These are phyloP conservation scores for Notarius quadriscutis DNA, from an alignment of 2,113 vertebrate genomes.

Conservation along the genomic window DNA sequence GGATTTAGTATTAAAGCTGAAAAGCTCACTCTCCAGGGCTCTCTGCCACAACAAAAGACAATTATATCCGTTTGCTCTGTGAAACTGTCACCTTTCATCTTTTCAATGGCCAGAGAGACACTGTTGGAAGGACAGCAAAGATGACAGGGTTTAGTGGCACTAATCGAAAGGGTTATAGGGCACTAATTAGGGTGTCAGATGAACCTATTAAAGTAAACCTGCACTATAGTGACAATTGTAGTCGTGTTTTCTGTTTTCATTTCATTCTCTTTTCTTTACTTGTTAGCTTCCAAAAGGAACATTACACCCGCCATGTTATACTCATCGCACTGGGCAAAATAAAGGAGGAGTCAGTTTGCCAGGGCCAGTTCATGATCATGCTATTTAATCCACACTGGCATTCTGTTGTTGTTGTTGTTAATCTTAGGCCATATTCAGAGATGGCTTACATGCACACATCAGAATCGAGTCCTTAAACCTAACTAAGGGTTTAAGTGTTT, in stretches of 20 bases:
- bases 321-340: neutral
- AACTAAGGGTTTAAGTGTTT: neutral
- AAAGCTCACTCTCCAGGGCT: constrained; percentile 60
- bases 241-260: neutral
- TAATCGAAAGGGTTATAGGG: constrained; percentile 61
- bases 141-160: constrained; percentile 58
- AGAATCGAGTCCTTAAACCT: neutral
- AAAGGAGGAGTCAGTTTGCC: neutral
- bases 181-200: constrained; percentile 71
- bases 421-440: neutral
- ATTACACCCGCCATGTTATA: neutral
- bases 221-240: constrained; percentile 12
- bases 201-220: constrained; percentile 60
- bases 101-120: constrained; percentile 61
- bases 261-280: neutral
- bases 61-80: constrained; percentile 63
- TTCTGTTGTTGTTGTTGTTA: neutral
- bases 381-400: neutral
- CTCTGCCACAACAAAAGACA: constrained; percentile 62
- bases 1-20: constrained; percentile 64
- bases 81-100: constrained; percentile 62
- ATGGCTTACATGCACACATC: neutral
- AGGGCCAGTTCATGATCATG: neutral
- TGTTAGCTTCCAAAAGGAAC: neutral
- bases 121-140: constrained; percentile 61